These are phyloP conservation scores for Eolophus roseicapilla DNA, from an alignment of 2,113 vertebrate species.

Conservation along the genomic window DNA sequence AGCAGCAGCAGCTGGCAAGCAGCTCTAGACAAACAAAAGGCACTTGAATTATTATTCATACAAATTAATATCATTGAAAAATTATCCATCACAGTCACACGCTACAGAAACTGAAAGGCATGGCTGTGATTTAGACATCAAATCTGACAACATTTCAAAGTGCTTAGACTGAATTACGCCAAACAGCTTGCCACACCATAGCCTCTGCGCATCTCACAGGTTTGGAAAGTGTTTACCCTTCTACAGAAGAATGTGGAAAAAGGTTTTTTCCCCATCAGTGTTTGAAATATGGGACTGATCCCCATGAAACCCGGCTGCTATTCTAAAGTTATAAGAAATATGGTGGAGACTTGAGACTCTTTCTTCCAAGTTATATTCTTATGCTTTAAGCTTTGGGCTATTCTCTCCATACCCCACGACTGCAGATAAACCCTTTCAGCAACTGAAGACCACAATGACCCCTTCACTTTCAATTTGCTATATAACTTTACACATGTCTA, in stretches of 20 bases:
- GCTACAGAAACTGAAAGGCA: neutral
- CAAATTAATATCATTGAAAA: neutral
- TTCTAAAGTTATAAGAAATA: neutral
- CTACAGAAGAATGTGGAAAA: neutral
- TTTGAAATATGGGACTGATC: neutral
- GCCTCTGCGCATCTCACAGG: neutral
- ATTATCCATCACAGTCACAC: neutral
- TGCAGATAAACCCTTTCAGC: neutral
- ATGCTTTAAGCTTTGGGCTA: neutral
- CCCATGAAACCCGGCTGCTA: neutral
- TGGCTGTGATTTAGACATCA: neutral
- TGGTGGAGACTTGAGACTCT: neutral
- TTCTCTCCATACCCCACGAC: neutral
- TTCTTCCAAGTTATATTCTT: neutral
- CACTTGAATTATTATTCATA: neutral
- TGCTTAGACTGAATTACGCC: neutral
- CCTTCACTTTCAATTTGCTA: neutral
- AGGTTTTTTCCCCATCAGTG: neutral
- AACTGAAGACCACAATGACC: neutral
- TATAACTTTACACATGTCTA: neutral
- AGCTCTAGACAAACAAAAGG: neutral
- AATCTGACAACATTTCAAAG: neutral
- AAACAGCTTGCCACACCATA: fast-evolving
- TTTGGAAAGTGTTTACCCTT: neutral
- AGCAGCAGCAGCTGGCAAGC: neutral